A percentile compares a stretch with the other conserved stretches of the same genome.
phyloP scores from a whole-genome alignment of 64 coral and sea anemone genomes.

The Anthopleura sola region DNA sequence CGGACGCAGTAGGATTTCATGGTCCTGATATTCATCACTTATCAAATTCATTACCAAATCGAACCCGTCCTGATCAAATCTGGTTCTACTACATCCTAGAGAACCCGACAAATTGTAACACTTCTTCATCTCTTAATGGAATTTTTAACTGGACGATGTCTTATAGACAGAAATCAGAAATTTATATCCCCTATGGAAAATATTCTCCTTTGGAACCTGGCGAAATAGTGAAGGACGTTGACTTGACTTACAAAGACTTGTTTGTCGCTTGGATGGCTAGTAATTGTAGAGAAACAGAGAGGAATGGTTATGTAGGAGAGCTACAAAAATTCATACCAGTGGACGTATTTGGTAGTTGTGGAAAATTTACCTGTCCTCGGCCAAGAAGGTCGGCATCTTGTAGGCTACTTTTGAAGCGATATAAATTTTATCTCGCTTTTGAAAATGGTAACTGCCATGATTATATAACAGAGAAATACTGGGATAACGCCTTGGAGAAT shows the following conservation, averaged over 20 bases:
- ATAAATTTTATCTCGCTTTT: constrained; percentile 80
- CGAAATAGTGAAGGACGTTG: background rate
- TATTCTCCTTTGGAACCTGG: background rate
- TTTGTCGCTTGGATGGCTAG: constrained; percentile 56
- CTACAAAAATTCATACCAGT: constrained; percentile 33
- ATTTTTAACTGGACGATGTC: constrained; percentile 81
- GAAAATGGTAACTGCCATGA: constrained; percentile 67
- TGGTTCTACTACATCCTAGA: constrained; percentile 60
- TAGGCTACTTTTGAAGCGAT: constrained; percentile 25
- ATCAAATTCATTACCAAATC: background rate
- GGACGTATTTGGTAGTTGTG: constrained; percentile 53
- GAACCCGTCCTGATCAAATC: constrained; percentile 18
- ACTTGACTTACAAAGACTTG: constrained; percentile 28
- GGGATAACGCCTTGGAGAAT: constrained; percentile 57
- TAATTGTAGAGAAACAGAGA: constrained; percentile 30
- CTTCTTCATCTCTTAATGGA: background rate
- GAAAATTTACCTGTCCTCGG: background rate
- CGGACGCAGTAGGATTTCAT: constrained; percentile 66
- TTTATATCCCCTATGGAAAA: constrained; percentile 46
- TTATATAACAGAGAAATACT: constrained; percentile 77
- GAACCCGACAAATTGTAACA: constrained; percentile 28
- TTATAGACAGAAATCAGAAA: constrained; percentile 43
- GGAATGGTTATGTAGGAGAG: constrained; percentile 27
- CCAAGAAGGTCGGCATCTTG: constrained; percentile 14
- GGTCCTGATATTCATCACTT: constrained; percentile 20